These are phyloP conservation scores for Phoxinus dragarum DNA, from an alignment of 2,797 vertebrate species.

Conservation along the genomic window DNA sequence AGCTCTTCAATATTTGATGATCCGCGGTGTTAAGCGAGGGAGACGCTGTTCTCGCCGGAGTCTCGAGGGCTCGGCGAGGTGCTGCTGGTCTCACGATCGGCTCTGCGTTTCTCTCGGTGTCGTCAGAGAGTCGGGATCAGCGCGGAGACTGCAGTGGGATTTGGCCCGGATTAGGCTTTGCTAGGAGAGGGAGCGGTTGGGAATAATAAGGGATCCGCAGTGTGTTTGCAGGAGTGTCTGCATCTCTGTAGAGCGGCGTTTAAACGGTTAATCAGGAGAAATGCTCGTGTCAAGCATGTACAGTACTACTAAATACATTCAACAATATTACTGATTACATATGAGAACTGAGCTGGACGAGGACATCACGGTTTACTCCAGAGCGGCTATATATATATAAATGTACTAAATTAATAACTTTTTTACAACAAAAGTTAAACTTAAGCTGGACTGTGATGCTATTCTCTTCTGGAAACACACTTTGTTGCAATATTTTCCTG, in stretches of 20 bases:
- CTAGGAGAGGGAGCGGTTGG: neutral
- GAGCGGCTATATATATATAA: no score
- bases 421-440: no score
- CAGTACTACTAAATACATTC: no score
- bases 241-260: neutral
- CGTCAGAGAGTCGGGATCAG: constrained; percentile 5
- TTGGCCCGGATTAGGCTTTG: constrained; percentile 6
- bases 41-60: neutral
- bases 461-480: no score
- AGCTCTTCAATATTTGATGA: constrained; percentile 1
- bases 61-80: neutral
- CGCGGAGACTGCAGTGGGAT: constrained; percentile 6
- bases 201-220: constrained; percentile 19
- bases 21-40: neutral
- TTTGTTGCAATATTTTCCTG: no score
- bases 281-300: no score
- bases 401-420: no score
- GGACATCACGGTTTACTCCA: no score
- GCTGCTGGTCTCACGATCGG: neutral
- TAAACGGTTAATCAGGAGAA: no score
- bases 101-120: neutral
- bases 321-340: no score
- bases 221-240: neutral
- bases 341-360: no score
- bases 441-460: no score